Conservation (phyloP, 2,888 invertebrate species). For the Spodoptera picta region DNA sequence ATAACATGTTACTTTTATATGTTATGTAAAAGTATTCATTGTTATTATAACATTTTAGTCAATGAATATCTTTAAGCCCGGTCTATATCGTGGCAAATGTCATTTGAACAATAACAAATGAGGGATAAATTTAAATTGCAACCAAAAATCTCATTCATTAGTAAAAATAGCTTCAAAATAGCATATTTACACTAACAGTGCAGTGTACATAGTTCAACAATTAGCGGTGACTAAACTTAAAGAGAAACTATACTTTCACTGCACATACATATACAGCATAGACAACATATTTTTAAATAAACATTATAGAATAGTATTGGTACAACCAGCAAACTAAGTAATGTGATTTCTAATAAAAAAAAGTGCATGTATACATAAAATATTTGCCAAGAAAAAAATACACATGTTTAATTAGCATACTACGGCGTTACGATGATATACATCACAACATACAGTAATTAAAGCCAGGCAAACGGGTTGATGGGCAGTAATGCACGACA, state of each 20-base stretch:
- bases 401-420: conserved; percentile 41
- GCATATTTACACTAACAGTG: conserved; percentile 3
- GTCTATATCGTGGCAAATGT: too few relatives aligned
- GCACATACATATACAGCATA: conserved; percentile 47
- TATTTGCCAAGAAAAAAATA: conserved; percentile 32
- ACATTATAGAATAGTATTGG: conserved; percentile 19
- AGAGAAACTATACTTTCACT: conserved; percentile 69
- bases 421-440: conserved; percentile 37
- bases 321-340: conserved; percentile 1
- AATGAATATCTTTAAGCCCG: too few relatives aligned
- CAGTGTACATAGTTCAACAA: conserved; percentile 29
- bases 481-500: conserved; percentile 46
- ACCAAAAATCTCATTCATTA: background rate
- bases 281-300: conserved; percentile 38
- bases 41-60: too few relatives aligned
- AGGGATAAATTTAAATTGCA: background rate
- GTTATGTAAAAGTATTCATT: too few relatives aligned
- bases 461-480: conserved; percentile 59
- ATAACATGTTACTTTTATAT: too few relatives aligned
- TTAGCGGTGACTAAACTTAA: conserved; percentile 55
- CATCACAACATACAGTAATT: conserved; percentile 43
- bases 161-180: background rate
- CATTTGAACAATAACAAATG: too few relatives aligned
- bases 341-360: conserved; percentile 4
- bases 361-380: conserved; percentile 3